Base-by-base conservation (phyloP, 2,797 vertebrate genomes). In the Leuciscus waleckii region DNA sequence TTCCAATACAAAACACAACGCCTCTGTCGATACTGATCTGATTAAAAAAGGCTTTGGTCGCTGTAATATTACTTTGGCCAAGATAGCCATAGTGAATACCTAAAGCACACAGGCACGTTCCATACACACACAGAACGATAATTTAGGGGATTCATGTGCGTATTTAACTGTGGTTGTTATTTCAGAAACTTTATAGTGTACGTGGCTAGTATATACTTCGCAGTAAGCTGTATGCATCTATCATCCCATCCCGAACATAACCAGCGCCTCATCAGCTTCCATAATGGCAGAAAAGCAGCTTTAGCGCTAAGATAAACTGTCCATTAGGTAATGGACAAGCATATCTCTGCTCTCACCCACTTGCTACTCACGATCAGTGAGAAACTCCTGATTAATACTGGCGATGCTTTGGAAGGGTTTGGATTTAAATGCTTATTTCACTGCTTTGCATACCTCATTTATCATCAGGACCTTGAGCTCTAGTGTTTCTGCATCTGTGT, bases 311-410 rank as follows among this genome's bases (percentile, higher is more conserved):
- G 49, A 58, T 83, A 74, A 87, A 70, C 71, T 39, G 10, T 58
- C 65, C 63, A 77, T 81, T 81, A 84, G 79, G 56, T 82, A 75
- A 87, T 81, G 71, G 71, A 81, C 69, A 67, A 9, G 49, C 23
- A 23, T 67, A 17, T 61, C 56, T 51, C 37, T n/a, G 56, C n/a
- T 7, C 56, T 58, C 23, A 58, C 56, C 1, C 54, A 21, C 49
- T 79, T 29, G 46, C 37, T 79, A 26, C 41, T 79, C 58, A 46
- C 16, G 37, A 61, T 17, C 29, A 56, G 17, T 78, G 35, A 67
- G 14, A 58, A 65, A 65, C n/a, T 76, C 5, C 11, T 65, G 61
- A 26, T 51, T 80, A 37, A 51, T 13, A 49, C 26, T 10, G 17
- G n/a, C 6, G 19, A 67, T 80, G 63, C 26, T 80, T 67, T 19